Evolutionary conservation across 2,797 vertebrate genomes (phyloP).

Genomic region (Crossoptilon crossoptilon): DNA sequence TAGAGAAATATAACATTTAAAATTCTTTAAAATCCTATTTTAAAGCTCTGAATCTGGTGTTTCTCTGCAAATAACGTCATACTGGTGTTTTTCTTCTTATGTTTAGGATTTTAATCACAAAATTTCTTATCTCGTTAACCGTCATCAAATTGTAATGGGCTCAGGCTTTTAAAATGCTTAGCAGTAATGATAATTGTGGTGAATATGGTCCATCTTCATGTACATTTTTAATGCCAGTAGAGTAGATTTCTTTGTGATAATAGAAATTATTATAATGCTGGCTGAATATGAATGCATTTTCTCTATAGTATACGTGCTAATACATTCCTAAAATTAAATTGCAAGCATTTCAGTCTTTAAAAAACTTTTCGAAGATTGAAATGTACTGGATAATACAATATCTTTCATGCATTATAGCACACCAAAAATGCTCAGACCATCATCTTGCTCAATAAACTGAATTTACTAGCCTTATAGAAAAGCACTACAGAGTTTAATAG

Average conservation of each 20-base stretch:
- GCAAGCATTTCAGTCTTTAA: constrained; percentile 53
- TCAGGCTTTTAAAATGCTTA: constrained; percentile 59
- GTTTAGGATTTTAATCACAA: constrained; percentile 60
- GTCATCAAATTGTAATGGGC: constrained; percentile 33
- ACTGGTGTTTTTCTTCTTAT: background rate
- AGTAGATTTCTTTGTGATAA: constrained; percentile 65
- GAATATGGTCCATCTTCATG: constrained; percentile 50
- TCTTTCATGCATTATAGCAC: constrained; percentile 25
- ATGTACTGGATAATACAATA: constrained; percentile 43
- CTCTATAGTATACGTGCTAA: constrained; percentile 4
- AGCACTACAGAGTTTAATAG: constrained; percentile 34
- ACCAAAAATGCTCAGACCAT: constrained; percentile 46
- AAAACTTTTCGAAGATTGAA: constrained; percentile 57
- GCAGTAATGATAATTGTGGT: constrained; percentile 46
- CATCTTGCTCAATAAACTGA: constrained; percentile 43
- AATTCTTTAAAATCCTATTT: constrained; percentile 60
- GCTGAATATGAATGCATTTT: constrained; percentile 56
- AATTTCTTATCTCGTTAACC: constrained; percentile 44
- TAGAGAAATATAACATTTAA: constrained; percentile 55
- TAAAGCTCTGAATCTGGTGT: constrained; percentile 8
- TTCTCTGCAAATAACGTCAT: constrained; percentile 30
- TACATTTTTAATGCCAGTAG: constrained; percentile 50
- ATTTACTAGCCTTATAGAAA: constrained; percentile 50
- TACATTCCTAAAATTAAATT: constrained; percentile 64
- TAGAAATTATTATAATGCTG: constrained; percentile 52